Evolutionary conservation across 2,888 invertebrate genomes (phyloP), one percentile per base, ranked within the genome.

Genomic region (Cantharis rustica): DNA sequence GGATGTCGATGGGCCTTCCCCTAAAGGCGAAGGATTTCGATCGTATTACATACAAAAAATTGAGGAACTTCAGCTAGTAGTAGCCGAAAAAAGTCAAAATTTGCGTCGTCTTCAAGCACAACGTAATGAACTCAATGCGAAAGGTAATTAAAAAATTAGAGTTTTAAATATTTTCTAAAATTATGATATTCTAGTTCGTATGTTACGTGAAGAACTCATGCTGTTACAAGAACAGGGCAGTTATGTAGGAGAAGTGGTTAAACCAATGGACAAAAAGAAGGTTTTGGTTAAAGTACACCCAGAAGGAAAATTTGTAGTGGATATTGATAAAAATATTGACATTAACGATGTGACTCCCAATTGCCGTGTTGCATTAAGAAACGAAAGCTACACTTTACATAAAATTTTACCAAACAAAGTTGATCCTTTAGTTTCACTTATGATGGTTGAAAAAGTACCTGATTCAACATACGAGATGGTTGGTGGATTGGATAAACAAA

Each of bases 371-470:
- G 99, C 99, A 9, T 91, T 99, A 61, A 93, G 99, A 73, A 99
- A 99, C 87, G 99, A 99, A 89, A 98, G 98, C 88, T 99, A 99
- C 86, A 98, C 98, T 0, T 91, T 99, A 62, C 99, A 99, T 88
- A 99, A 99, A 90, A 98, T 99, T 82, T 90, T 99, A 20, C 99
- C 99, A 0, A 99, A 99, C 89, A 99, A 99, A 91, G 93, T 99
- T 2, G 99, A 99, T 90, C 99, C 99, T 0, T 90, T 99, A 76
- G 99, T 99, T 0, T 98, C 98, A 0, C 92, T 99, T 78, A 99
- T 99, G 99, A 99, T 99, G 99, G 99, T 99, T 0, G 99, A 99
- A 88, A 99, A 99, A 89, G 99, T 99, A 2, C 99, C 99, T 0
- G 99, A 99, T 88, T 99, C 99, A 0, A 99, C 99, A 0, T 99